A percentile compares a stretch with the other conserved stretches of the same genome.
Evolutionary conservation across 2,888 invertebrate genomes (phyloP).

Genomic region (Pristionchus exspectatus): DNA sequence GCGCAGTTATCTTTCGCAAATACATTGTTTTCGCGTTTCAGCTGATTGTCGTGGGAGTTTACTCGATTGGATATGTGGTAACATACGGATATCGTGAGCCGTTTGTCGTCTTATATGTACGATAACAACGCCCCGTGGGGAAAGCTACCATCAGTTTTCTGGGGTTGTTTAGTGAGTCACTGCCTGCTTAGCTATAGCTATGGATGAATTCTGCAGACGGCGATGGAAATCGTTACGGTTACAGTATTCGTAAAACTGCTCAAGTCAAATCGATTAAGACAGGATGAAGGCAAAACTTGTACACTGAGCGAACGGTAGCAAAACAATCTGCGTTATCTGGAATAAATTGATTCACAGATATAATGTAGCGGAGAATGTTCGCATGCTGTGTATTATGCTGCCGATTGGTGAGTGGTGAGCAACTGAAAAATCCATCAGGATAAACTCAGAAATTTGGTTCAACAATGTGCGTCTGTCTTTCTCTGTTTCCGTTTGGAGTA

Average conservation of each 20-base stretch:
- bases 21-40: neutral
- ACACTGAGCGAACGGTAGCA: neutral
- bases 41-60: constrained; percentile 2
- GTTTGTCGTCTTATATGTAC: neutral
- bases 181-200: too few species aligned
- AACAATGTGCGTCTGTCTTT: neutral
- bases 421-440: too few species aligned
- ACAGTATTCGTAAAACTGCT: neutral
- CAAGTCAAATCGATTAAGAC: neutral
- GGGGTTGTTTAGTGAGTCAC: too few species aligned
- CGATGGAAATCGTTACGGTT: neutral
- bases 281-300: neutral
- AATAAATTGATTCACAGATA: neutral
- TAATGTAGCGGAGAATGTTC: neutral
- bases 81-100: neutral
- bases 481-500: neutral
- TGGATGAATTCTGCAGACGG: too few species aligned
- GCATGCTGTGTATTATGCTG: neutral
- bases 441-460: neutral
- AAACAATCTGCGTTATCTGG: fast-evolving
- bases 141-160: neutral
- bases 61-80: neutral
- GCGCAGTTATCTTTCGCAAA: too few species aligned
- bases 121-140: neutral
- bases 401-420: neutral